Evolutionary conservation across 2,888 invertebrate genomes (phyloP).

Genomic region (Trissonchulus latispiculum): DNA sequence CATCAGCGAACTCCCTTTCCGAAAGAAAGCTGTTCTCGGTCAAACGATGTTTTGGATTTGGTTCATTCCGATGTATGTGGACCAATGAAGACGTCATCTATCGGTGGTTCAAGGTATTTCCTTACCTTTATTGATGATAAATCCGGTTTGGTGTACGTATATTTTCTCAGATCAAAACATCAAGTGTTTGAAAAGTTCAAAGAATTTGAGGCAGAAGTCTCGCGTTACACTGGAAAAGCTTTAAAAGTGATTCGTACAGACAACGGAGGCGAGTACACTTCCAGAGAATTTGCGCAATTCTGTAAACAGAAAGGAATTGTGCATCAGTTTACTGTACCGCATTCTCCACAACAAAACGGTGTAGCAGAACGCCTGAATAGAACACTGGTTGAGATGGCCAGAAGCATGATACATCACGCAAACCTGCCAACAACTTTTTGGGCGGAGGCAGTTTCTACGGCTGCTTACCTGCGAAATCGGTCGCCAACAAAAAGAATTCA

Average conservation of each 20-base stretch:
- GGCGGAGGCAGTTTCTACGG: slow-evolving; percentile 25
- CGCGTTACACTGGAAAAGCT: background rate
- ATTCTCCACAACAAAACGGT: slow-evolving; percentile 22
- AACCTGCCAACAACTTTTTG: slow-evolving; percentile 23
- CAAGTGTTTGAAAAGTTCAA: slow-evolving; percentile 16
- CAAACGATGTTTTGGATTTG: background rate
- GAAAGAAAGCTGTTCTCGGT: background rate
- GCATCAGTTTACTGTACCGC: slow-evolving; percentile 20
- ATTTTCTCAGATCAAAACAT: background rate
- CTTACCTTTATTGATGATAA: background rate
- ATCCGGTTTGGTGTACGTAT: background rate
- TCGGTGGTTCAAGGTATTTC: background rate
- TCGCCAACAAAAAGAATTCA: slow-evolving; percentile 12
- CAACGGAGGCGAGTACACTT: slow-evolving; percentile 22
- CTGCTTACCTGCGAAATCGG: slow-evolving; percentile 24
- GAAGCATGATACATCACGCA: slow-evolving; percentile 21
- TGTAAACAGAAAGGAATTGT: slow-evolving; percentile 13
- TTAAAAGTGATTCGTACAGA: slow-evolving; percentile 22
- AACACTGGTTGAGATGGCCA: slow-evolving; percentile 18
- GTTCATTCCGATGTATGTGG: slow-evolving; percentile 3
- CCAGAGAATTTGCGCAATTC: slow-evolving; percentile 17
- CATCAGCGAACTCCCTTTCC: background rate
- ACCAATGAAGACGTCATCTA: background rate
- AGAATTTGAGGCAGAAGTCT: slow-evolving; percentile 4
- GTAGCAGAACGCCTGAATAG: slow-evolving; percentile 24